Evolutionary conservation across 1,140 invertebrate species (phyloP), one percentile per base, ranked within the genome.

Genomic region (Pristionchus pacificus): DNA sequence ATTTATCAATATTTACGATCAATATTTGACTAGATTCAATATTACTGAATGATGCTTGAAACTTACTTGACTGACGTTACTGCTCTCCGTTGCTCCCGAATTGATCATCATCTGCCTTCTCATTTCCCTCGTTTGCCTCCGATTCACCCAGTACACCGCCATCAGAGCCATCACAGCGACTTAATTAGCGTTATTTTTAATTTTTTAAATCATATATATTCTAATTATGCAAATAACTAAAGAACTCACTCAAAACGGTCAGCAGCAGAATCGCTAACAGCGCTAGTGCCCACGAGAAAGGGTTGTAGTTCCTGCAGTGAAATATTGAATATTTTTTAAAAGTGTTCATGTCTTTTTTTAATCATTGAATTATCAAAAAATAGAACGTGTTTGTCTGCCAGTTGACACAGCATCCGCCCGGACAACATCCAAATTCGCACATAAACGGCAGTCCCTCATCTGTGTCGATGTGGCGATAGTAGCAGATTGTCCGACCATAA

Each of bases 351-450:
- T 10, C 6, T 6, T 19, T 49, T 49, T 19, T 19, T 6, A 19
- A 49, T 10, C 38, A 49, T 19, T 49, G 6, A 10, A 49, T 10
- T 49, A 6, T 19, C 6, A 49, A 10, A 49, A 49, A 10, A 49
- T 19, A 49, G 38, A 49, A 6, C 38, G 6, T 19, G 38, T 19
- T 49, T 19, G 38, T 49, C n/a, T 49, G 38, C 19, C 6, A 6
- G 38, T 6, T 19, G 19, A 19, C 19, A 19, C 38, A 49, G 19
- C 38, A 49, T 49, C 38, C 38, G 6, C 38, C 19, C 6, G 65
- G 64, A 29, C 65, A 68, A 29, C 65, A 68, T 25, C 65, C 65
- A 6, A 68, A 19, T 66, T 68, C 65, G 30, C 65, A 68, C n/a
- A 68, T 13, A 10, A 68, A 60, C 64, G 59, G 65, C 25, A 68